Percentiles rank a stretch among this genome's conserved stretches.
phyloP scores from a whole-genome alignment of 2,797 vertebrate genomes.

The Enteromius afrohamiltoni region DNA sequence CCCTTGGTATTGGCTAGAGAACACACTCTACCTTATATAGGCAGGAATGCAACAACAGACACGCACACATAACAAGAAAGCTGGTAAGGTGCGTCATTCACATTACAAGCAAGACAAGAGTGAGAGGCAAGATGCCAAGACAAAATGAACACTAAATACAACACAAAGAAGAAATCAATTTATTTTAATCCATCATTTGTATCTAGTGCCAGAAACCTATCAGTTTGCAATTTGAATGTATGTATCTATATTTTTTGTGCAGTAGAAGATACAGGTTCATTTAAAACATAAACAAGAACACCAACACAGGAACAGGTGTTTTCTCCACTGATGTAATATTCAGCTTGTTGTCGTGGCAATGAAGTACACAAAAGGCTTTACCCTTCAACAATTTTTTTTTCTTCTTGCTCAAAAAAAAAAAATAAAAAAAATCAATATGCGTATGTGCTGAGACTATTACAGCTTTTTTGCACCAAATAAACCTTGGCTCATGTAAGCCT shows the following conservation, averaged over 20 bases:
- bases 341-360: not conserved
- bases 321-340: not conserved
- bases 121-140: not conserved
- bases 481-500: not conserved
- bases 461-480: not conserved
- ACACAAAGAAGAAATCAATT: not conserved
- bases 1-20: slow-evolving; percentile 42
- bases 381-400: not conserved
- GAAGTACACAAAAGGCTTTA: not conserved
- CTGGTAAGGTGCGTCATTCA: slow-evolving; percentile 46
- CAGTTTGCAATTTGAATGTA: too few species aligned
- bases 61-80: slow-evolving; percentile 41
- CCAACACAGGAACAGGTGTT: not conserved
- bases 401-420: not conserved
- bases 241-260: not conserved
- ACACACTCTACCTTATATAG: slow-evolving; percentile 50
- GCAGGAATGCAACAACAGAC: slow-evolving; percentile 51
- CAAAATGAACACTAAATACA: slow-evolving; percentile 1
- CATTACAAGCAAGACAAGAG: slow-evolving; percentile 1
- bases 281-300: not conserved
- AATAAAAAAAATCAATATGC: not conserved
- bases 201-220: not conserved
- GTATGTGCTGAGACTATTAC: not conserved
- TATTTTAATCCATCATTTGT: not conserved
- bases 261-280: not conserved